Conservation (phyloP, 2,888 invertebrate species). For the Cheilosia urbana region DNA sequence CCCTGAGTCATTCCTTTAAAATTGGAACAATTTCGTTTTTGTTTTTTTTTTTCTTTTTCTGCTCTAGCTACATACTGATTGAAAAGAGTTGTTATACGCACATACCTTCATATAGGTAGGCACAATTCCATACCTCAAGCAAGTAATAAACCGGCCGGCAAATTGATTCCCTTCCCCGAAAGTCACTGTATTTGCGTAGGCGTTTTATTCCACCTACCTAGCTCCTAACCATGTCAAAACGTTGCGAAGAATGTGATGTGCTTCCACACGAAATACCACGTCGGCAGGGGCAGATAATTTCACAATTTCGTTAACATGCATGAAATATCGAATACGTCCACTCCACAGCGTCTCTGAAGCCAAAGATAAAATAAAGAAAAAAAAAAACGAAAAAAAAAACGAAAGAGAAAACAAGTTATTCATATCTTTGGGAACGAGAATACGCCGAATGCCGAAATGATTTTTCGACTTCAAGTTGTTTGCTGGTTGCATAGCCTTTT, state of each 20-base stretch:
- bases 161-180: neutral
- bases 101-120: too few relatives aligned
- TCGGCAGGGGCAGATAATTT: constrained; percentile 14
- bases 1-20: too few relatives aligned
- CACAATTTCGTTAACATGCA: constrained; percentile 20
- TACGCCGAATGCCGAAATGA: constrained; percentile 35
- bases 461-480: constrained; percentile 53
- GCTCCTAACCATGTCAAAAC: neutral
- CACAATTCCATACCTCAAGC: too few relatives aligned
- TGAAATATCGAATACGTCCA: constrained; percentile 16
- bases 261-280: neutral
- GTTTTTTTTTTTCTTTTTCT: too few relatives aligned
- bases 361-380: constrained; percentile 75
- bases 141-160: neutral
- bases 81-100: too few relatives aligned
- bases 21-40: too few relatives aligned
- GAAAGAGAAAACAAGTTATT: constrained; percentile 64
- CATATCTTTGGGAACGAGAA: constrained; percentile 16
- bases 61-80: too few relatives aligned
- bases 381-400: constrained; percentile 76
- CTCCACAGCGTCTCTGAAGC: constrained; percentile 77
- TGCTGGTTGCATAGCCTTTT: constrained; percentile 39
- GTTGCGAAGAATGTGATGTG: neutral
- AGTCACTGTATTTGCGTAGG: neutral
- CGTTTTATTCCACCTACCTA: neutral